Conservation (phyloP, 1,140 invertebrate genomes). For the Centruroides vittatus region DNA sequence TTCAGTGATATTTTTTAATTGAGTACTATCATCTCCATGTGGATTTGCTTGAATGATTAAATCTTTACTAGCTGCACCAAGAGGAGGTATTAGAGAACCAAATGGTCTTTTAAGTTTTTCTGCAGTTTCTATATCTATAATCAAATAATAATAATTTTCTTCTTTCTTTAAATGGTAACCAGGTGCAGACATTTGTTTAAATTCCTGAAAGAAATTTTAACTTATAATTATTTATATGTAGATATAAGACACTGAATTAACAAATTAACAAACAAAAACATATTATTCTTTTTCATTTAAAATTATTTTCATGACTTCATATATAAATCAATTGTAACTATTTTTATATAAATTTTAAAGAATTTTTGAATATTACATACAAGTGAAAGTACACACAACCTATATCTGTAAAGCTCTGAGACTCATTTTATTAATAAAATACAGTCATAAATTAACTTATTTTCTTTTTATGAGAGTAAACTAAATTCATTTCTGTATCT, state of each 20-base stretch:
- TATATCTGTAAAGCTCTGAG: too few species aligned
- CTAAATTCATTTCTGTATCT: too few species aligned
- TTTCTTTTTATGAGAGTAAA: too few species aligned
- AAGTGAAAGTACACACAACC: too few species aligned
- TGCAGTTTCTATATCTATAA: constrained; percentile 21
- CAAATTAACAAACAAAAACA: neutral
- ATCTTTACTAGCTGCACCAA: constrained; percentile 2
- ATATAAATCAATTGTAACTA: too few species aligned
- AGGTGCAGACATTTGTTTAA: constrained; percentile 42
- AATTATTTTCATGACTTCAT: too few species aligned
- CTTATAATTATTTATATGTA: neutral
- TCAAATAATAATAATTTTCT: constrained; percentile 45
- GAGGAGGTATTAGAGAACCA: constrained; percentile 12
- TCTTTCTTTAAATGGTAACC: constrained; percentile 45
- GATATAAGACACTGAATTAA: neutral
- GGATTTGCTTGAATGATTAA: constrained; percentile 8
- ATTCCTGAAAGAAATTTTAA: constrained; percentile 34
- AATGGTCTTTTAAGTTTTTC: constrained; percentile 8
- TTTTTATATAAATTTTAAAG: too few species aligned
- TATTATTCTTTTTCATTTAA: too few species aligned
- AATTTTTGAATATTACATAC: too few species aligned
- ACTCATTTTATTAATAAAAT: too few species aligned
- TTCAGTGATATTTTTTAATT: constrained; percentile 10
- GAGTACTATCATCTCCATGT: constrained; percentile 14
- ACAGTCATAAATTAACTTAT: too few species aligned